Conservation (phyloP, 2,888 invertebrate genomes). For the Xestia xanthographa region DNA sequence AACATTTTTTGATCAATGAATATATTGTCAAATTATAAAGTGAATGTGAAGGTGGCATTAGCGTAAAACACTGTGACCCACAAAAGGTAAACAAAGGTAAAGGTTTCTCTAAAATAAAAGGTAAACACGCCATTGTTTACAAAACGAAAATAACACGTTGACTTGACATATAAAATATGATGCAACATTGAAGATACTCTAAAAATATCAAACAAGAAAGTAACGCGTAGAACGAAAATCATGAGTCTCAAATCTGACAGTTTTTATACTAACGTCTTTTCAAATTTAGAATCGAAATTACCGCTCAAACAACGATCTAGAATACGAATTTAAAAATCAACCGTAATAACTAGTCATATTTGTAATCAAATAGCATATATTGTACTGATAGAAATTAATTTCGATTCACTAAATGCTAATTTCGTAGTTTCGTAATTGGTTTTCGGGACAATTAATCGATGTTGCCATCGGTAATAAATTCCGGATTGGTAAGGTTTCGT, state of each 20-base stretch:
- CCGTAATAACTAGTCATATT: background rate
- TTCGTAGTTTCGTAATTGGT: slow-evolving; percentile 56
- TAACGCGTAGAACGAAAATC: background rate
- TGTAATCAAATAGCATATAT: slow-evolving; percentile 16
- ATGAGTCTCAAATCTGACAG: background rate
- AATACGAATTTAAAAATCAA: slow-evolving; percentile 3
- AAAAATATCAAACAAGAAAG: slow-evolving; percentile 2
- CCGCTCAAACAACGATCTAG: background rate
- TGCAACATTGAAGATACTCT: slow-evolving; percentile 13
- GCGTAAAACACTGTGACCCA: slow-evolving; percentile 37
- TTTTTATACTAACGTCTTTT: background rate
- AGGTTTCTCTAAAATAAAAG: slow-evolving; percentile 19
- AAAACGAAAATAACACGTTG: slow-evolving; percentile 30
- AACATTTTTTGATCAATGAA: slow-evolving; percentile 21
- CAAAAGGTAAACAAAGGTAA: slow-evolving; percentile 38
- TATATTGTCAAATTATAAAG: slow-evolving; percentile 7
- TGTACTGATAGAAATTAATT: slow-evolving; percentile 47
- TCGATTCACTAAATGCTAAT: slow-evolving; percentile 42
- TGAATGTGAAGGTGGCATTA: slow-evolving; percentile 21
- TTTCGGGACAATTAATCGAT: slow-evolving; percentile 47
- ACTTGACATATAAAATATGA: slow-evolving; percentile 41
- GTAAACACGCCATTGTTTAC: slow-evolving; percentile 35
- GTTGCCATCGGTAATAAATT: slow-evolving; percentile 50
- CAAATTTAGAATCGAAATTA: slow-evolving; percentile 1
- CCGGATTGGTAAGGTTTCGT: slow-evolving; percentile 34